phyloP scores from a whole-genome alignment of 1,140 invertebrate species.

The Cyclina sinensis region DNA sequence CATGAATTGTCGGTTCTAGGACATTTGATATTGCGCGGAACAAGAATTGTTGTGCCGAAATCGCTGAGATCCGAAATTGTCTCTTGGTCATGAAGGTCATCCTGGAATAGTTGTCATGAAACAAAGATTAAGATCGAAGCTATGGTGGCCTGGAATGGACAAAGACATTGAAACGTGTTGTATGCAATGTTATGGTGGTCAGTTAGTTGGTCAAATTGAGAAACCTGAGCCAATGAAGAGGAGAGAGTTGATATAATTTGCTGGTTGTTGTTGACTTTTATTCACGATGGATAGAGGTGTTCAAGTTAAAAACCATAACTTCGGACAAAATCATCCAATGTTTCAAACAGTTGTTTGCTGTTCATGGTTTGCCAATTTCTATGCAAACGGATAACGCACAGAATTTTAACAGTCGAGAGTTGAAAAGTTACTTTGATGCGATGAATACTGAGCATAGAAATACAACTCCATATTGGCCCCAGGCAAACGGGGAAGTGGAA shows the following conservation, averaged over 20 bases:
- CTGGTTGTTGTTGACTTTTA: not conserved
- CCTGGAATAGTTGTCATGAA: constrained; percentile 27
- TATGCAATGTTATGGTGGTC: not conserved
- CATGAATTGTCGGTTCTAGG: not conserved
- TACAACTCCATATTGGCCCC: not conserved
- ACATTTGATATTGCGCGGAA: not conserved
- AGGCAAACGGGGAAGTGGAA: too few species aligned
- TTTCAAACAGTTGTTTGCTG: not conserved
- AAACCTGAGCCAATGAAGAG: too few species aligned
- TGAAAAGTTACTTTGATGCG: constrained; percentile 35
- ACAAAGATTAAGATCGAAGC: not conserved
- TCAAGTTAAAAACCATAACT: not conserved
- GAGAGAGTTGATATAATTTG: not conserved
- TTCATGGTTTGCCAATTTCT: not conserved
- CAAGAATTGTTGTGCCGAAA: not conserved
- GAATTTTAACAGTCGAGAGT: constrained; percentile 7
- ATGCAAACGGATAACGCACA: too few species aligned
- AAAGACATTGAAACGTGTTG: constrained; percentile 26
- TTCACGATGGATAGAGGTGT: not conserved
- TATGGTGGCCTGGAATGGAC: constrained; percentile 30
- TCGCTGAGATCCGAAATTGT: not conserved
- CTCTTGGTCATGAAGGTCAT: constrained; percentile 10
- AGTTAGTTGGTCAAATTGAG: not conserved
- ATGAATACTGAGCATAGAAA: not conserved
- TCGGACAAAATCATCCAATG: not conserved